These are phyloP conservation scores for Cheilosia urbana DNA, from an alignment of 2,888 invertebrate genomes.

Conservation along the genomic window DNA sequence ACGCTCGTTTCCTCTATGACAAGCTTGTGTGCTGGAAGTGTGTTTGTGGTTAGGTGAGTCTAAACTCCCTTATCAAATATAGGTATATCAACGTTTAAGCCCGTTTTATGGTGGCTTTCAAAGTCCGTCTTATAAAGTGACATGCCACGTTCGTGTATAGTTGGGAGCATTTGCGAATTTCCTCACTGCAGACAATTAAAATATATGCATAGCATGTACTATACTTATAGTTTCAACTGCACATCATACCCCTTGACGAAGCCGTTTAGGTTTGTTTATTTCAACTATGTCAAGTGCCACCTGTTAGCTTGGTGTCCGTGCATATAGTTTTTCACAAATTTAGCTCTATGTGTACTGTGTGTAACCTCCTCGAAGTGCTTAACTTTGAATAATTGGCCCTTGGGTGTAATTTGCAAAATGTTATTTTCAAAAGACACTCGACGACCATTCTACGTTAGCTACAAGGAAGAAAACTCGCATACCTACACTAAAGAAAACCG, in stretches of 20 bases:
- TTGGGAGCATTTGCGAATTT: too few species aligned
- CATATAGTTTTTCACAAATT: constrained; percentile 8
- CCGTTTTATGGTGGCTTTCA: too few species aligned
- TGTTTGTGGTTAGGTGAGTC: neutral
- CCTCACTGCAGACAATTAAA: neutral
- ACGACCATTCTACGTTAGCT: constrained; percentile 3
- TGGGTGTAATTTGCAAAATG: constrained; percentile 48
- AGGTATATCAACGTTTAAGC: too few species aligned
- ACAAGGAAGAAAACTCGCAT: constrained; percentile 22
- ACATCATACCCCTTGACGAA: constrained; percentile 27
- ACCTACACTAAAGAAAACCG: constrained; percentile 33
- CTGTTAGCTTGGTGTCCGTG: constrained; percentile 36
- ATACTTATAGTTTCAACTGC: constrained; percentile 32
- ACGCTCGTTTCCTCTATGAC: constrained; percentile 1
- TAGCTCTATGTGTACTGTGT: neutral
- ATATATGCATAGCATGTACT: constrained; percentile 28
- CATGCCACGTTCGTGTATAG: too few species aligned
- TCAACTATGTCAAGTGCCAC: constrained; percentile 45
- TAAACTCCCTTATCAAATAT: too few species aligned
- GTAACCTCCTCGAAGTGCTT: constrained; percentile 23
- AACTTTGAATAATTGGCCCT: constrained; percentile 64
- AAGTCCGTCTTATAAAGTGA: too few species aligned
- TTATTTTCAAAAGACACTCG: constrained; percentile 10
- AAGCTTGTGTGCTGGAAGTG: constrained; percentile 5
- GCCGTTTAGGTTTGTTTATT: constrained; percentile 28